phyloP scores from a whole-genome alignment of 2,888 invertebrate genomes.

The Frankliniella fusca region DNA sequence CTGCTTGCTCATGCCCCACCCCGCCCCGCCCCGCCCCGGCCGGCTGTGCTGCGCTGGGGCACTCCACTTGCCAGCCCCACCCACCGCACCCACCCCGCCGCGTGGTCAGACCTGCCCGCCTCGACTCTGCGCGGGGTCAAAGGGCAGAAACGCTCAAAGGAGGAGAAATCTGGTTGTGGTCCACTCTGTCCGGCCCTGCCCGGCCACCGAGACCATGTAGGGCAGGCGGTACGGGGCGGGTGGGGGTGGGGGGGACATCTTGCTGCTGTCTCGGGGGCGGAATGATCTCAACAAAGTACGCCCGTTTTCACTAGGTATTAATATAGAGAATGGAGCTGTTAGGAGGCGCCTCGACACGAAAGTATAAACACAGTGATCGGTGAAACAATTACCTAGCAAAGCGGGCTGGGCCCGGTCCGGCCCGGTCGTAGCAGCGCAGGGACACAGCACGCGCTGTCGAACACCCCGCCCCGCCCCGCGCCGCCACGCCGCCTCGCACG shows the following conservation, averaged over 20 bases:
- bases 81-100: neutral
- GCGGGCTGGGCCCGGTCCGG: neutral
- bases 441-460: neutral
- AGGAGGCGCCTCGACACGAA: neutral
- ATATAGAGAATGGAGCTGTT: constrained; percentile 15
- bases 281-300: too few species aligned
- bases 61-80: neutral
- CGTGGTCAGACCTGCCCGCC: neutral
- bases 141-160: neutral
- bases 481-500: neutral
- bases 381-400: neutral
- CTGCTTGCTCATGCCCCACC: constrained; percentile 15
- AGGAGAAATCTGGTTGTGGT: too few species aligned
- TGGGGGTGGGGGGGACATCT: neutral
- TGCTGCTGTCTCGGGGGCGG: neutral
- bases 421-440: neutral
- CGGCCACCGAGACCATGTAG: too few species aligned
- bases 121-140: neutral
- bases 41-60: neutral
- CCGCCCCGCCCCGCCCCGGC: neutral
- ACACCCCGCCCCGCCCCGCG: neutral
- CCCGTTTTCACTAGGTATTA: neutral
- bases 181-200: too few species aligned
- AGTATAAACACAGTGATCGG: constrained; percentile 15
- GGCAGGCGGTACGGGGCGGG: neutral